Evolutionary conservation across 2,797 vertebrate genomes (phyloP).

Genomic region (Momotus momota): DNA sequence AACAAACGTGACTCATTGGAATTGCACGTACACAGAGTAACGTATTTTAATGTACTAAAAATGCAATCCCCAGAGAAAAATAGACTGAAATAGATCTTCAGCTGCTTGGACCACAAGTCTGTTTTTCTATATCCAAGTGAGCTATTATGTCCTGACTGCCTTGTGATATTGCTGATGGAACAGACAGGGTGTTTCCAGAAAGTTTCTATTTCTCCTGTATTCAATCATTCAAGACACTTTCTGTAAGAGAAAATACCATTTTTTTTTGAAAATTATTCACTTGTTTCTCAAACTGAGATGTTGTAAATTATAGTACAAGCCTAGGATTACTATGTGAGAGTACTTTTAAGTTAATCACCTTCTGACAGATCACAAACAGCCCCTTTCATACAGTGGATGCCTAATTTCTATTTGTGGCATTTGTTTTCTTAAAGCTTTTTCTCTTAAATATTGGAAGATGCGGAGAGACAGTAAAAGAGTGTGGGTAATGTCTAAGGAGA

Average conservation of each 20-base stretch:
- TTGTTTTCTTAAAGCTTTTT: background rate
- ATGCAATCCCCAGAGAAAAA: background rate
- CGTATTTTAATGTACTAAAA: background rate
- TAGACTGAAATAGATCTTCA: background rate
- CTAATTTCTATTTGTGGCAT: background rate
- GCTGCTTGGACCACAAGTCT: background rate
- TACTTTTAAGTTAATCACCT: background rate
- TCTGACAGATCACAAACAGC: background rate
- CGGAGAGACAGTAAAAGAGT: background rate
- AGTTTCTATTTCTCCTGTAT: background rate
- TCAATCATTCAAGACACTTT: background rate
- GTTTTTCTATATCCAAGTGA: background rate
- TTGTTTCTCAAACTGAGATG: background rate
- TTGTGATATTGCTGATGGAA: background rate
- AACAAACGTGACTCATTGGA: background rate
- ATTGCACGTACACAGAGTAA: background rate
- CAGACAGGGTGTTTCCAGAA: background rate
- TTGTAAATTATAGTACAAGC: background rate
- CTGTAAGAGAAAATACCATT: conserved; percentile 11
- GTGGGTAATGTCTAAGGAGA: background rate
- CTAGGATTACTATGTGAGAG: background rate
- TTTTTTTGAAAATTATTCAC: background rate
- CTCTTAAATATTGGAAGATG: background rate
- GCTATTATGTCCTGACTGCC: background rate
- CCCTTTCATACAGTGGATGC: background rate